phyloP scores from a whole-genome alignment of 2,113 vertebrate species.

The Ceyx margarethae region DNA sequence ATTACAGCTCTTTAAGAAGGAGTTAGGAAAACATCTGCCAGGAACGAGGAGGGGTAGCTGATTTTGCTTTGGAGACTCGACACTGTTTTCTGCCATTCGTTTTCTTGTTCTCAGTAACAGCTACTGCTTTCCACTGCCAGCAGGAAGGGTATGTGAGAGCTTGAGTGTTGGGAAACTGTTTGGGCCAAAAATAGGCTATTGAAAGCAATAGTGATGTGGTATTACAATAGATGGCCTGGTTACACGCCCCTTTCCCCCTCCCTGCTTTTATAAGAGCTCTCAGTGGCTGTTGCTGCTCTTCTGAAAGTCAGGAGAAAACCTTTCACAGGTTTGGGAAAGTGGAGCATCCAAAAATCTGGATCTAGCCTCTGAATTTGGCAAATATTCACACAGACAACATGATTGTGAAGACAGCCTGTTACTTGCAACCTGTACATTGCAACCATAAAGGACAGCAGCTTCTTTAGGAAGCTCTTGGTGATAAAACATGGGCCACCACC shows the following conservation, averaged over 20 bases:
- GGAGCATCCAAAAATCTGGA: background rate
- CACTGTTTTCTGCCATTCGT: background rate
- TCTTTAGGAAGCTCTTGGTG: background rate
- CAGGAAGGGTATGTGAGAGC: background rate
- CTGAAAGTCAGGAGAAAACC: background rate
- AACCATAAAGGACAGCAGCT: background rate
- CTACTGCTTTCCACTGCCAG: background rate
- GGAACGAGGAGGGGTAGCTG: background rate
- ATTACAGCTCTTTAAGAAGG: background rate
- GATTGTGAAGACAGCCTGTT: background rate
- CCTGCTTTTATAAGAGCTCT: background rate
- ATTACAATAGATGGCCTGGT: background rate
- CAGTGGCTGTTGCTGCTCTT: background rate
- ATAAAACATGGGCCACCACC: background rate
- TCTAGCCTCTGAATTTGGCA: background rate
- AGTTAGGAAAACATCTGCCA: slow-evolving; percentile 24
- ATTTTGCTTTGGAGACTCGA: background rate
- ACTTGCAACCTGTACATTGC: background rate
- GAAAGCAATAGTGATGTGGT: background rate
- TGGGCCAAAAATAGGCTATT: background rate
- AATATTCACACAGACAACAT: background rate
- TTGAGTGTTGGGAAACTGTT: background rate
- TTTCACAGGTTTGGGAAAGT: background rate
- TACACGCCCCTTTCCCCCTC: background rate
- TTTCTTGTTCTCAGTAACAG: background rate